Evolutionary conservation across 2,113 vertebrate genomes (phyloP).

Genomic region (Cynocephalus volans): DNA sequence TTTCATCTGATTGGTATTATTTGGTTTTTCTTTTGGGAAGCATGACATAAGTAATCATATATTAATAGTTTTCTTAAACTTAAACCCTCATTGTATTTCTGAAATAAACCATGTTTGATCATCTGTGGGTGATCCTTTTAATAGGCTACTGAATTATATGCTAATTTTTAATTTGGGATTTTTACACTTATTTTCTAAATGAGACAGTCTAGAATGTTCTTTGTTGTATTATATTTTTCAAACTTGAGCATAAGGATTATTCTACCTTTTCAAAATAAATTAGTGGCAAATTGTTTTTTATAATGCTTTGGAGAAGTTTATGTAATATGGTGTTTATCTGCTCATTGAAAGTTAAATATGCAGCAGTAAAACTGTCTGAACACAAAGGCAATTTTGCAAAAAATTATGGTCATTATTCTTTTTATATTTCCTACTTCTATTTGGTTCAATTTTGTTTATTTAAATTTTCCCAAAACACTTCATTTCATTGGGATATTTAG

Average conservation of each 20-base stretch:
- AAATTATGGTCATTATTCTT: slow-evolving; percentile 25
- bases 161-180: neutral
- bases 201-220: neutral
- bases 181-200: neutral
- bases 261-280: slow-evolving; percentile 37
- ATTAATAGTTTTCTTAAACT: slow-evolving; percentile 7
- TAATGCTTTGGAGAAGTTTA: slow-evolving; percentile 20
- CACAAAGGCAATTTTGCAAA: slow-evolving; percentile 13
- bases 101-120: neutral
- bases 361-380: slow-evolving; percentile 21
- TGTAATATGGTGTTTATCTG: neutral
- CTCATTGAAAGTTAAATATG: slow-evolving; percentile 20
- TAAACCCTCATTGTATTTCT: neutral
- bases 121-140: neutral
- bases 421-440: slow-evolving; percentile 13
- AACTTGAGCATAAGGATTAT: slow-evolving; percentile 51
- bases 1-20: neutral
- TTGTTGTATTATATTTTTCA: slow-evolving; percentile 31
- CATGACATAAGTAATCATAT: neutral
- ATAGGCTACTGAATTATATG: neutral
- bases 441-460: slow-evolving; percentile 38
- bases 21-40: neutral
- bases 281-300: neutral
- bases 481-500: neutral
- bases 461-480: neutral